Evolutionary conservation across 2,113 vertebrate species (phyloP).

Genomic region (Tricholaema leucomelas): DNA sequence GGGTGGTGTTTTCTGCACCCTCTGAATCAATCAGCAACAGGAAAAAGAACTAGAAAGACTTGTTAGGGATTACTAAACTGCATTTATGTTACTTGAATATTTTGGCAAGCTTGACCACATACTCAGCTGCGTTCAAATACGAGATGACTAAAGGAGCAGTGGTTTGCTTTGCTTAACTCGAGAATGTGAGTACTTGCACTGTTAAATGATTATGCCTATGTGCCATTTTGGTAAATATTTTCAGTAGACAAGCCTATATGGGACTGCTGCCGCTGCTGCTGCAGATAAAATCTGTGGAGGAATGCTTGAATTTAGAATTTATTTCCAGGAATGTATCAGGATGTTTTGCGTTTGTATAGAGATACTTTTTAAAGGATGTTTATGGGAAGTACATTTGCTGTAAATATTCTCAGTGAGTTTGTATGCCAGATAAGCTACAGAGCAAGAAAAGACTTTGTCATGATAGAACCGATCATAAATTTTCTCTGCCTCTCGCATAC

Average conservation of each 20-base stretch:
- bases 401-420: slow-evolving; percentile 13
- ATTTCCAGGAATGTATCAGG: background rate
- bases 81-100: slow-evolving; percentile 3
- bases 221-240: background rate
- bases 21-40: slow-evolving; percentile 43
- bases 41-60: slow-evolving; percentile 45
- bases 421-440: background rate
- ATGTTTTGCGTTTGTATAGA: background rate
- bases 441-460: background rate
- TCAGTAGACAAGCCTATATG: background rate
- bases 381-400: background rate
- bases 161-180: slow-evolving; percentile 34
- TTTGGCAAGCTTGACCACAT: slow-evolving; percentile 3
- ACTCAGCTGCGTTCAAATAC: slow-evolving; percentile 28
- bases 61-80: slow-evolving; percentile 2
- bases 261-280: background rate
- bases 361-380: background rate
- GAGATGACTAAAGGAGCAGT: slow-evolving; percentile 37
- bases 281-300: background rate
- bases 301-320: background rate
- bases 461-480: background rate
- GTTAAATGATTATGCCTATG: slow-evolving; percentile 22
- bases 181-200: slow-evolving; percentile 53
- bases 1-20: slow-evolving; percentile 42
- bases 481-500: background rate